Percentiles rank a stretch among this genome's conserved stretches.
Conservation (phyloP, 2,888 invertebrate species). For the Digitonthophagus gazella region DNA sequence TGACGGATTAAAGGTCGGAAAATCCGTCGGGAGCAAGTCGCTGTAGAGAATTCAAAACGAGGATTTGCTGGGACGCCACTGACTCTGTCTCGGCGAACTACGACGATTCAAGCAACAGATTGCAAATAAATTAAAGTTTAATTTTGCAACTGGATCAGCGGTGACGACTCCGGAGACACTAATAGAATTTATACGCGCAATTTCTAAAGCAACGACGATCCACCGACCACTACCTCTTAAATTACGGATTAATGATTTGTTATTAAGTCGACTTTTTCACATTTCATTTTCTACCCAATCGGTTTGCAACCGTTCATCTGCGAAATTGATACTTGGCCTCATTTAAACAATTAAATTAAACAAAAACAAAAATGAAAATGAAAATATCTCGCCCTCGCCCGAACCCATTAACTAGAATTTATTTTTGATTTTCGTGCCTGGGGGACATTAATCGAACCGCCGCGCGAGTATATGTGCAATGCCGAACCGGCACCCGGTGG, state of each 20-base stretch:
- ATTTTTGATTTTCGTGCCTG: neutral
- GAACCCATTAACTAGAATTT: neutral
- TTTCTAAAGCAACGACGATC: neutral
- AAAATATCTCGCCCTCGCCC: neutral
- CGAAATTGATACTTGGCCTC: neutral
- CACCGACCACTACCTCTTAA: neutral
- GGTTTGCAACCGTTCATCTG: neutral
- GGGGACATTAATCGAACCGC: neutral
- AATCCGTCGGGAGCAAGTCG: conserved; percentile 13
- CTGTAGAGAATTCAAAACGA: conserved; percentile 3
- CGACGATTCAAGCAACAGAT: conserved; percentile 10
- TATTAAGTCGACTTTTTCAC: neutral
- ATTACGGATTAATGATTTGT: neutral
- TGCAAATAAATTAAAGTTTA: conserved; percentile 3
- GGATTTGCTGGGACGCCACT: neutral
- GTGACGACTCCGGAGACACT: neutral
- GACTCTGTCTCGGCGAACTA: neutral
- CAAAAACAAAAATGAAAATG: neutral
- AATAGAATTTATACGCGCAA: neutral
- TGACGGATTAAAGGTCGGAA: conserved; percentile 10
- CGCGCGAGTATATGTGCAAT: neutral
- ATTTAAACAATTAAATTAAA: neutral
- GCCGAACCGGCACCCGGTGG: neutral
- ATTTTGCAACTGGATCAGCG: neutral
- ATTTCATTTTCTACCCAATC: neutral